Evolutionary conservation across 2,888 invertebrate species (phyloP).

Genomic region (Isoperla grammatica): DNA sequence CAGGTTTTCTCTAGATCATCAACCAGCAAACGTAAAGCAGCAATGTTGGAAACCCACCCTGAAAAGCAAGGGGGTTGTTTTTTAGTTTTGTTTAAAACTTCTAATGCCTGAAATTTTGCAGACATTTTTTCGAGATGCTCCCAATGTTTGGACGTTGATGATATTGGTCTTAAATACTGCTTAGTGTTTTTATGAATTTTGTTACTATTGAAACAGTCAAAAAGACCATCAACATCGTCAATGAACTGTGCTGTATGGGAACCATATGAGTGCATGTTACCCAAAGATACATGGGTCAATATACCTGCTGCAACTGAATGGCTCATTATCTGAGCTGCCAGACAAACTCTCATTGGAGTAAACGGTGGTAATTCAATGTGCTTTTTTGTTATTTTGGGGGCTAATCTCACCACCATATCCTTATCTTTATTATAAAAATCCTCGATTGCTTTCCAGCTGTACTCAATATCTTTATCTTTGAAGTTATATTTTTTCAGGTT

Average conservation of each 20-base stretch:
- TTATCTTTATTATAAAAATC: conserved; percentile 19
- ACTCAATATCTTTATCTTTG: not conserved
- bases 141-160: conserved; percentile 5
- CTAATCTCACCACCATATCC: conserved; percentile 8
- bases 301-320: conserved; percentile 16
- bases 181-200: not conserved
- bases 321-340: conserved; percentile 12
- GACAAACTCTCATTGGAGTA: conserved; percentile 9
- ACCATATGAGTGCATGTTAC: conserved; percentile 1
- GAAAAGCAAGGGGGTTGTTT: conserved; percentile 2
- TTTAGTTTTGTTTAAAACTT: conserved; percentile 7
- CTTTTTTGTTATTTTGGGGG: conserved; percentile 12
- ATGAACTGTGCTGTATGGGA: conserved; percentile 15
- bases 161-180: not conserved
- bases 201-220: conserved; percentile 17
- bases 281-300: conserved; percentile 3
- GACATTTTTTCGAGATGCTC: conserved; percentile 5
- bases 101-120: not conserved
- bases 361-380: conserved; percentile 15
- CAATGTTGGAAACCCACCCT: conserved; percentile 9
- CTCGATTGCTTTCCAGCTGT: not conserved
- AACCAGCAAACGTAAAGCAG: conserved; percentile 3
- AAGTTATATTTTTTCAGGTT: conserved; percentile 16
- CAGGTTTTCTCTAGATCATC: conserved; percentile 1
- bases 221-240: conserved; percentile 9